Conservation (phyloP, 2,888 invertebrate species). For the Nephrotoma guestfalica region DNA sequence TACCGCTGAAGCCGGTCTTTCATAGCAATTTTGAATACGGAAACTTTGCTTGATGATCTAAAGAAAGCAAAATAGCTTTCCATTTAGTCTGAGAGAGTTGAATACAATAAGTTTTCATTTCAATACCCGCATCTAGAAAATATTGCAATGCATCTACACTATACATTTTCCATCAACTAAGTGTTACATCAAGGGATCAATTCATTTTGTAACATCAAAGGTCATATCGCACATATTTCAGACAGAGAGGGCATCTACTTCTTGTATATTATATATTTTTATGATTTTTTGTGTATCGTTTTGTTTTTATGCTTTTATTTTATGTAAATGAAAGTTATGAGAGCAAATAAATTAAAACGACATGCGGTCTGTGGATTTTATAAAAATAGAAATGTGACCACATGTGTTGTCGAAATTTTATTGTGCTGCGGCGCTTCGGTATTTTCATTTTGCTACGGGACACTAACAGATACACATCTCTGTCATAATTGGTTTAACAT, state of each 20-base stretch:
- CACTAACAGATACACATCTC: background rate
- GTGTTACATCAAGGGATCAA: background rate
- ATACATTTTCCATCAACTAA: background rate
- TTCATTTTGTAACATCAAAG: background rate
- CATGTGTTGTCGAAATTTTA: background rate
- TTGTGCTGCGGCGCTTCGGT: background rate
- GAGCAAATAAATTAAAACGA: background rate
- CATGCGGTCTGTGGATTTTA: background rate
- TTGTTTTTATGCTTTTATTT: background rate
- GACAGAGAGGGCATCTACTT: background rate
- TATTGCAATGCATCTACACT: background rate
- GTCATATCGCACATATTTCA: background rate
- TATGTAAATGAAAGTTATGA: background rate
- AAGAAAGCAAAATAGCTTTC: no score
- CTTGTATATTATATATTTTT: background rate
- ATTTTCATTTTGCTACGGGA: background rate
- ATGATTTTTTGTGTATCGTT: background rate
- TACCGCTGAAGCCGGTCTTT: no score
- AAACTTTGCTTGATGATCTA: no score
- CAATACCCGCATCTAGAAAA: background rate
- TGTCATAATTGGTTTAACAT: background rate
- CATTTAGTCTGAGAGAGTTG: no score
- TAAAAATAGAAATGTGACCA: background rate
- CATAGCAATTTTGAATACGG: no score
- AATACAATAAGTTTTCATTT: no score